Base-by-base conservation (phyloP, 1,140 invertebrate species). In the Papilio glaucus region DNA sequence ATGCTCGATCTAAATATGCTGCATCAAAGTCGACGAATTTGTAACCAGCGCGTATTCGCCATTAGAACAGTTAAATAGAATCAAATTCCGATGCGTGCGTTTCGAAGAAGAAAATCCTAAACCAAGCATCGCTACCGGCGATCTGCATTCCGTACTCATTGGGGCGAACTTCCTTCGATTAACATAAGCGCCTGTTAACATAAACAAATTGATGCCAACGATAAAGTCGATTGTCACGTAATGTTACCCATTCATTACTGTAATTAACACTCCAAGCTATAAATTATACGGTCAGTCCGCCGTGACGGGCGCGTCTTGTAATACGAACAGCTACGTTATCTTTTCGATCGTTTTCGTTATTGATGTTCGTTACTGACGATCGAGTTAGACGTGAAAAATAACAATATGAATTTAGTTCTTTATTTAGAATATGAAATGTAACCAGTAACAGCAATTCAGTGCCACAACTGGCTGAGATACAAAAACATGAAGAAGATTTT, bases 111-210 rank as follows among this genome's bases (percentile, higher is more conserved):
- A 69, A 53, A 33, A 53, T 69, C 67, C 67, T 69, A 69, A 69
- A 69, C 53, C 42, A 69, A 67, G 63, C 37, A 45, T 33, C 61
- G 61, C n/a, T 15, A 15, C 21, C 29, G 26, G 26, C 68, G 61
- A 69, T 72, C 73, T 76, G 57, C 73, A 78, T 80, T 72, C 77
- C 77, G 70, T 62, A 72, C n/a, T 79, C 85, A 87, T 81, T 88
- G 83, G 80, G 84, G 74, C 85, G 83, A 65, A 85, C 78, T 81
- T 88, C 86, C 86, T 79, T 74, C 75, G 79, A 89, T 89, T 88
- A 87, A 81, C 85, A 88, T 87, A 87, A 83, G 75, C 80, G 80
- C 76, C 80, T 78, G 75, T 86, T 87, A 82, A 88, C 82, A 83
- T 81, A 81, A 87, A 82, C 84, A 85, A 82, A 85, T 83, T 72